These are phyloP conservation scores for Larimichthys polyactis DNA, from an alignment of 2,113 vertebrate species.

Conservation along the genomic window DNA sequence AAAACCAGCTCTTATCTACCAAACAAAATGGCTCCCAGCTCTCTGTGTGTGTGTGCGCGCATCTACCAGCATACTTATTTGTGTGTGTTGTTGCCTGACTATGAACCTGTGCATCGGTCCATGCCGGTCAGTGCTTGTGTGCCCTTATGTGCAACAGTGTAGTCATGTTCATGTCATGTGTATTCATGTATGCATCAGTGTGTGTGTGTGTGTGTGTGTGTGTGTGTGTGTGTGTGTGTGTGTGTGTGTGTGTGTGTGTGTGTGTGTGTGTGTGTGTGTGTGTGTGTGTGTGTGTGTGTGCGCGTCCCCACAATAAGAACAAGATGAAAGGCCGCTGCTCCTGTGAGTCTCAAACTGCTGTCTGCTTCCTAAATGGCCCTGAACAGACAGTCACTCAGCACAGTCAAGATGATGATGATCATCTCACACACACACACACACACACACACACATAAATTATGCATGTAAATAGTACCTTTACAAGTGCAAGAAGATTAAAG, in stretches of 20 bases:
- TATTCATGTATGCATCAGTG: background rate
- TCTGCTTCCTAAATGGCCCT: conserved; percentile 51
- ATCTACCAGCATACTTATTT: background rate
- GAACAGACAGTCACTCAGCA: conserved; percentile 27
- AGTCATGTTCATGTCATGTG: background rate
- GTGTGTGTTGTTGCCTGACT: conserved; percentile 7
- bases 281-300: background rate
- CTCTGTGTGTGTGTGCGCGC: background rate
- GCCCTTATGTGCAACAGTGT: background rate
- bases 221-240: background rate
- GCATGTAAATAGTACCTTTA: background rate
- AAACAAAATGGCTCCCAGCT: conserved; percentile 65
- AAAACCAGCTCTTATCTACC: conserved; percentile 50
- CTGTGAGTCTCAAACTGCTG: conserved; percentile 56
- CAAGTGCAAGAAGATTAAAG: conserved; percentile 36
- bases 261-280: background rate
- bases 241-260: background rate
- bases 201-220: background rate
- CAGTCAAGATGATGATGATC: conserved; percentile 19
- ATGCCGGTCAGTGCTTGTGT: background rate
- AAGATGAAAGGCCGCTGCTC: conserved; percentile 65
- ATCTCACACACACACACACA: background rate
- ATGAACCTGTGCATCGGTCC: conserved; percentile 17
- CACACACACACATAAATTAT: conserved; percentile 1
- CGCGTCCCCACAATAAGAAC: conserved; percentile 14